Base-by-base conservation (phyloP, 2,888 invertebrate species). In the Tetramorium bicarinatum region DNA sequence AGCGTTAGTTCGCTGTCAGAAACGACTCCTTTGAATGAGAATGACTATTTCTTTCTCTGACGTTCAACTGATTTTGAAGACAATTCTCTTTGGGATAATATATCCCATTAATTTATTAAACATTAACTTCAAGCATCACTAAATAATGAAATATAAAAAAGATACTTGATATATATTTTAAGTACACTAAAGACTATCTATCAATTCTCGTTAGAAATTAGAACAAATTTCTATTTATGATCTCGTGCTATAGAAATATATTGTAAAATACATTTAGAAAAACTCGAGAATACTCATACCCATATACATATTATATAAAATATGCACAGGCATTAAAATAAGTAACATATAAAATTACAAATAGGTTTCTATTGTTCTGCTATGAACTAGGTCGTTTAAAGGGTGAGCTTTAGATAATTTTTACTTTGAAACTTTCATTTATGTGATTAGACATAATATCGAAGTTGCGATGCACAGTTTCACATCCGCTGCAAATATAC, bases 401-500 rank as follows among this genome's bases (percentile, higher is more conserved):
- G 8, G 2, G 3, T 47, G 18, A 47, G 9, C 25, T 54, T 67
- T 41, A 25, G 18, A 52, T 41, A 25, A 52, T 54, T 56, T 47
- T 79, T 34, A 9, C 21, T 25, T 44, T 47, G 4, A 47, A 59
- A 44, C 15, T 34, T 44, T 79, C 34, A 47, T 56, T 56, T 56
- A 38, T 29, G 47, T 13, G 3, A 71, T 21, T 34, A 72, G 9
- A 47, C 15, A 29, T 49, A 59, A 80, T 47, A 25, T 15, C 47
- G 4, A 80, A 38, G n/a, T 47, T 18, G 25, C 18, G 21, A 56
- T 25, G 38, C 54, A n/a, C 21, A 41, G 59, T 77, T 52, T 41
- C 29, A 79, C 67, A 67, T 69, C 29, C 18, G 21, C 3, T 13
- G n/a, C 47, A 38, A 72, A 47, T 47, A 59, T 41, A 13, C 13